These are phyloP conservation scores for Corbicula japonica DNA, from an alignment of 2,888 invertebrate genomes.

Conservation along the genomic window DNA sequence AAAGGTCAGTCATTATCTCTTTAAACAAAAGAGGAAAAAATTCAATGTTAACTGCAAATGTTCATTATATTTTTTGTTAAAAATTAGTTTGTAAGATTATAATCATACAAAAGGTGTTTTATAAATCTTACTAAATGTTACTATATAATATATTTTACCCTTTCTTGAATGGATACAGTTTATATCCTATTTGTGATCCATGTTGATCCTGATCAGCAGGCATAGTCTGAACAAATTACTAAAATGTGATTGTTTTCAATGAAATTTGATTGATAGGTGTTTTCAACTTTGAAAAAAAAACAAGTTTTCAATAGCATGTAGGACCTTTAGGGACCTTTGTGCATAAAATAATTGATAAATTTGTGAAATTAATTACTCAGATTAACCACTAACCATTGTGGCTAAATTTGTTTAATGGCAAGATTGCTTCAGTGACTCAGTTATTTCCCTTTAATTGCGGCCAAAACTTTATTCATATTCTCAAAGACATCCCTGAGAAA, in stretches of 20 bases:
- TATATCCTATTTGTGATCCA: background rate
- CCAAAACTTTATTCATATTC: background rate
- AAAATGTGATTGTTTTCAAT: too few species aligned
- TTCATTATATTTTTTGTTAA: background rate
- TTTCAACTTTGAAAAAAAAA: too few species aligned
- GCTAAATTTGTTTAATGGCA: background rate
- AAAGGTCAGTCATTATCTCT: conserved; percentile 66
- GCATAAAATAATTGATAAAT: too few species aligned
- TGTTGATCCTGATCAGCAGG: too few species aligned
- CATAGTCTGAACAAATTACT: too few species aligned
- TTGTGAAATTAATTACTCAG: too few species aligned
- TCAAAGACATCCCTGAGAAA: background rate
- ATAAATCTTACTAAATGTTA: background rate
- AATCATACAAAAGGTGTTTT: background rate
- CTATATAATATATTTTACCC: background rate
- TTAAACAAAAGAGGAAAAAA: background rate
- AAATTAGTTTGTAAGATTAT: background rate
- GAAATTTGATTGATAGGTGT: too few species aligned
- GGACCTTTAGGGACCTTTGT: too few species aligned
- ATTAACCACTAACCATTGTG: background rate
- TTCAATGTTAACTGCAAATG: background rate
- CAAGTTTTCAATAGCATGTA: too few species aligned
- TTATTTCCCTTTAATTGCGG: background rate
- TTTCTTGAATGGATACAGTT: background rate
- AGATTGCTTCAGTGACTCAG: background rate